phyloP scores from a whole-genome alignment of 2,113 vertebrate species.

The Saguinus imperator region DNA sequence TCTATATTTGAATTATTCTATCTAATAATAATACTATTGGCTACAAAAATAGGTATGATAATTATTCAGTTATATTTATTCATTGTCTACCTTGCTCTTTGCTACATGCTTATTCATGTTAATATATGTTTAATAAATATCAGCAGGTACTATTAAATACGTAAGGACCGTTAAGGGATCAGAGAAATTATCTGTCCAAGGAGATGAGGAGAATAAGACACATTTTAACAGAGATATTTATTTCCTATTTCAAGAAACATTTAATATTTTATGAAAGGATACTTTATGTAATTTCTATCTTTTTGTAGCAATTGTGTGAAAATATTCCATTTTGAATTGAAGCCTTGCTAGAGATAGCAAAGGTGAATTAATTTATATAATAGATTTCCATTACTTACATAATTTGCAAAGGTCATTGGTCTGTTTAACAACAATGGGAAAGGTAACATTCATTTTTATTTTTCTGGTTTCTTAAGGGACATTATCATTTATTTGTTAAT shows the following conservation, averaged over 20 bases:
- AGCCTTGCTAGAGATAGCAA: not conserved
- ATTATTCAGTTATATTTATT: not conserved
- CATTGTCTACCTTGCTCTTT: not conserved
- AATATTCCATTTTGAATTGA: not conserved
- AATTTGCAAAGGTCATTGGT: not conserved
- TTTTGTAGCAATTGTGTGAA: not conserved
- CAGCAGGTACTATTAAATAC: not conserved
- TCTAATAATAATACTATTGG: not conserved
- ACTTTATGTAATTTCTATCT: not conserved
- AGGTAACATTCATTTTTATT: not conserved
- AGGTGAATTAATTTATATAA: not conserved
- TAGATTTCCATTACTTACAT: not conserved
- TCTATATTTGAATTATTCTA: not conserved
- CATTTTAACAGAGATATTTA: not conserved
- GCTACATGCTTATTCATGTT: not conserved
- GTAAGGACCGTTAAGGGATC: not conserved
- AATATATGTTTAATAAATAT: not conserved
- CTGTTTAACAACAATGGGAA: not conserved
- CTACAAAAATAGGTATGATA: not conserved
- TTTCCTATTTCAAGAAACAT: conserved; percentile 16
- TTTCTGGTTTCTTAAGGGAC: not conserved
- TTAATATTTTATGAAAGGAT: not conserved
- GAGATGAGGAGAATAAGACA: not conserved
- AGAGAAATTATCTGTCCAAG: not conserved
- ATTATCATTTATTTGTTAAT: not conserved